Percentiles rank a stretch among this genome's conserved stretches.
phyloP scores from a whole-genome alignment of 2,797 vertebrate species.

The Arrhamphus sclerolepis region DNA sequence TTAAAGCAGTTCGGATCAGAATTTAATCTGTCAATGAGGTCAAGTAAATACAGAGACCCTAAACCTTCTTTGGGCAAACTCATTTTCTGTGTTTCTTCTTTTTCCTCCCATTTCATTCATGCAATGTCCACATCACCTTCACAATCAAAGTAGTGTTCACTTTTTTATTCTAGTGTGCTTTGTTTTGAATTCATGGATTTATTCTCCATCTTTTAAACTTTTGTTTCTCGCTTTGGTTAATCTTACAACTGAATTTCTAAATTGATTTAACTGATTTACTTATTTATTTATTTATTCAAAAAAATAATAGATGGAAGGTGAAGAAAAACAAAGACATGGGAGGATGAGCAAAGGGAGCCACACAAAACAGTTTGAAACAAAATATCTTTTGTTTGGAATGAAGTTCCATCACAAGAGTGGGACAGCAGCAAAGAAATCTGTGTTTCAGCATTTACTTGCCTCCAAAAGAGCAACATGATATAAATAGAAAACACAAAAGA shows the following conservation, averaged over 20 bases:
- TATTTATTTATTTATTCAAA: too few relatives aligned
- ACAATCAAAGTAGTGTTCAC: too few relatives aligned
- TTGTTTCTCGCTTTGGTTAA: too few relatives aligned
- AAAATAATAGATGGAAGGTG: too few relatives aligned
- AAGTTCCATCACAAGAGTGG: constrained; percentile 4
- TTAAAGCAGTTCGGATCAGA: constrained; percentile 31
- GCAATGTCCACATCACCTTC: background rate
- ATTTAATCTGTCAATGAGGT: constrained; percentile 47
- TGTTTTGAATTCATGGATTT: too few relatives aligned
- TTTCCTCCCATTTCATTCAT: constrained; percentile 13
- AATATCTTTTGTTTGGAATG: constrained; percentile 9
- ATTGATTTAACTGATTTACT: too few relatives aligned
- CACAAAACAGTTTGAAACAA: constrained; percentile 6
- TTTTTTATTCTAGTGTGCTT: too few relatives aligned
- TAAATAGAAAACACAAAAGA: background rate
- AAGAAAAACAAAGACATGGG: background rate
- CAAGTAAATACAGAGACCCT: constrained; percentile 25
- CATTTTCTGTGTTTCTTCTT: constrained; percentile 12
- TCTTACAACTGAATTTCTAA: too few relatives aligned
- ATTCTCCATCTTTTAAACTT: too few relatives aligned
- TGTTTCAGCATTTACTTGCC: constrained; percentile 11
- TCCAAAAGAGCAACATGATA: background rate
- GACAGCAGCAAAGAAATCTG: background rate
- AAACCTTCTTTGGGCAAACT: background rate
- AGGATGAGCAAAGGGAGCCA: background rate